Evolutionary conservation across 2,888 invertebrate species (phyloP).

Genomic region (Drosophila peninsularis): DNA sequence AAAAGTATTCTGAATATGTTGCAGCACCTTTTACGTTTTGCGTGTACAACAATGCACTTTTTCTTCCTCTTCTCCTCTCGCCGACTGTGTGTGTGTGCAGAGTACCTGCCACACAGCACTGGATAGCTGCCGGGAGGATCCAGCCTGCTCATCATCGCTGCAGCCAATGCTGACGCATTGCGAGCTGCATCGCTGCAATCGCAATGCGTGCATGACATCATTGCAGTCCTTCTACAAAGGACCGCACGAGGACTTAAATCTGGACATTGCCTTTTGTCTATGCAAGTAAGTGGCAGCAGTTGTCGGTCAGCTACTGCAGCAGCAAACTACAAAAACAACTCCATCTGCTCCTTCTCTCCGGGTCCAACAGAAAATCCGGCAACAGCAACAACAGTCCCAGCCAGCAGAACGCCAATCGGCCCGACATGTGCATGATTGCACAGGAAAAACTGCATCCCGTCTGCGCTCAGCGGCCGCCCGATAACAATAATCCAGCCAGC

Average conservation of each 20-base stretch:
- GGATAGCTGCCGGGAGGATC: slow-evolving; percentile 92
- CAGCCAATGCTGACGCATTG: slow-evolving; percentile 94
- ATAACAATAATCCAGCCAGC: slow-evolving; percentile 86
- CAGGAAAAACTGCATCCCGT: slow-evolving; percentile 95
- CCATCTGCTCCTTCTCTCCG: slow-evolving; percentile 18
- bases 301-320: slow-evolving; percentile 13
- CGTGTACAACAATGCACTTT: slow-evolving; percentile 53
- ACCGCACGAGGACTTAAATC: slow-evolving; percentile 91
- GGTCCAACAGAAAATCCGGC: slow-evolving; percentile 88
- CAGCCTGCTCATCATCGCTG: slow-evolving; percentile 91
- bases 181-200: slow-evolving; percentile 90
- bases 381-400: slow-evolving; percentile 43
- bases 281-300: slow-evolving; percentile 91
- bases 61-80: slow-evolving; percentile 13
- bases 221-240: slow-evolving; percentile 94
- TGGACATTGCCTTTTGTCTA: slow-evolving; percentile 95
- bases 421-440: slow-evolving; percentile 94
- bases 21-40: slow-evolving; percentile 38
- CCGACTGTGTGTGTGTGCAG: slow-evolving; percentile 78
- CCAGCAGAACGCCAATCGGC: slow-evolving; percentile 86
- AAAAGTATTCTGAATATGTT: slow-evolving; percentile 44
- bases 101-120: slow-evolving; percentile 95
- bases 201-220: slow-evolving; percentile 94
- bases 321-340: slow-evolving; percentile 21
- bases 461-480: slow-evolving; percentile 92